phyloP scores from a whole-genome alignment of 2,888 invertebrate species.

The Erebia aethiops region DNA sequence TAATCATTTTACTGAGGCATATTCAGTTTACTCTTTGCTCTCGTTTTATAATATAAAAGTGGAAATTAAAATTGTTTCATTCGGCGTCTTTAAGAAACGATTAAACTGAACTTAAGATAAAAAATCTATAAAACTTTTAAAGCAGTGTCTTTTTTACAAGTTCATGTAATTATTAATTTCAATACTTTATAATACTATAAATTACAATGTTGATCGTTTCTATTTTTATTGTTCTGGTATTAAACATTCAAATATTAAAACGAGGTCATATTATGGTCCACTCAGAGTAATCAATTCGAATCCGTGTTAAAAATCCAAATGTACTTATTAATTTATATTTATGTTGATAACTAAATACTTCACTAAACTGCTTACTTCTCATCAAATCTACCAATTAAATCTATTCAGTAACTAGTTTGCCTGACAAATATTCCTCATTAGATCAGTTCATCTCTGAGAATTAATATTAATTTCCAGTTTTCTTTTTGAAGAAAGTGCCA shows the following conservation, averaged over 20 bases:
- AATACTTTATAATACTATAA: neutral
- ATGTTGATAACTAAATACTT: too few relatives aligned
- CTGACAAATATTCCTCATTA: too few relatives aligned
- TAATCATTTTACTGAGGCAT: neutral
- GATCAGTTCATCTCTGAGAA: too few relatives aligned
- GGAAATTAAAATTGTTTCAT: neutral
- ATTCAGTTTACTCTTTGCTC: neutral
- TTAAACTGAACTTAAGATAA: conserved; percentile 14
- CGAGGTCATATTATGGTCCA: conserved; percentile 1
- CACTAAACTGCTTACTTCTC: too few relatives aligned
- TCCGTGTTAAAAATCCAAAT: too few relatives aligned
- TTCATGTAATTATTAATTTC: neutral
- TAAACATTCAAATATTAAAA: neutral
- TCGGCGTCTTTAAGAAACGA: neutral
- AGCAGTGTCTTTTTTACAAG: neutral
- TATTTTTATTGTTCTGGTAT: neutral
- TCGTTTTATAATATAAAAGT: too few relatives aligned
- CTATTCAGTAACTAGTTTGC: too few relatives aligned
- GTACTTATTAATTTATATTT: too few relatives aligned
- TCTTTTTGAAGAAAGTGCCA: too few relatives aligned
- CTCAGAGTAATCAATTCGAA: neutral
- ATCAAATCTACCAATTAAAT: too few relatives aligned
- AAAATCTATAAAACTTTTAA: conserved; percentile 7
- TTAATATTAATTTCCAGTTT: too few relatives aligned
- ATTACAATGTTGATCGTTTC: neutral